Percentiles rank a stretch among this genome's conserved stretches.
These are phyloP conservation scores for Mus spicilegus DNA, from an alignment of 2,113 vertebrate species.

Conservation along the genomic window DNA sequence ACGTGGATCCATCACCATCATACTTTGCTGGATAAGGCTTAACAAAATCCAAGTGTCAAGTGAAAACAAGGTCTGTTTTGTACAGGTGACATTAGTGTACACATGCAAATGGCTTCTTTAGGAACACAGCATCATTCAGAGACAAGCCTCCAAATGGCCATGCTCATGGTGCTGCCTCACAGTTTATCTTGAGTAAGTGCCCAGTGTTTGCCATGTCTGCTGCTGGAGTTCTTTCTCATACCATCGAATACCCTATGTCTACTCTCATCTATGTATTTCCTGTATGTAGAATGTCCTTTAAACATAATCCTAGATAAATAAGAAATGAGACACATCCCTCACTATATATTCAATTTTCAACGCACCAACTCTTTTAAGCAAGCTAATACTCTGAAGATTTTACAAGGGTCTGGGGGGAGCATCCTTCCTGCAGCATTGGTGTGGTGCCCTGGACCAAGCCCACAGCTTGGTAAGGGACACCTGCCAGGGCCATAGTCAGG, in stretches of 20 bases:
- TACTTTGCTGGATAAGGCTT: background rate
- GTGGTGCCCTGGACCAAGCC: too few species aligned
- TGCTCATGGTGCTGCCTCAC: background rate
- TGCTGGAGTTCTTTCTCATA: background rate
- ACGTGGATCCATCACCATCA: background rate
- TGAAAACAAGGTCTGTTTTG: background rate
- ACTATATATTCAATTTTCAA: background rate
- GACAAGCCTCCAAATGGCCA: background rate
- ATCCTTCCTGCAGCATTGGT: background rate
- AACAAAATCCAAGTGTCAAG: background rate
- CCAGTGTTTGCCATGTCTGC: background rate
- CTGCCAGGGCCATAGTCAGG: too few species aligned
- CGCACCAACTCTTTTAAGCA: background rate
- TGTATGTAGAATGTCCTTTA: background rate
- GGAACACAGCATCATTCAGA: background rate
- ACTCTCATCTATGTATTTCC: background rate
- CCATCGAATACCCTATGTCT: background rate
- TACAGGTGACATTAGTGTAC: background rate
- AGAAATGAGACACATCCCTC: background rate
- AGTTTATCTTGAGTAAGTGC: background rate
- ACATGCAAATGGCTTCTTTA: background rate
- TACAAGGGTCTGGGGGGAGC: background rate
- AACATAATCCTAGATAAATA: background rate
- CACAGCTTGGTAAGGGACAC: too few species aligned
- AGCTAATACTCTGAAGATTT: background rate